Base-by-base conservation (phyloP, 1,140 invertebrate genomes). In the Nilaparvata lugens region DNA sequence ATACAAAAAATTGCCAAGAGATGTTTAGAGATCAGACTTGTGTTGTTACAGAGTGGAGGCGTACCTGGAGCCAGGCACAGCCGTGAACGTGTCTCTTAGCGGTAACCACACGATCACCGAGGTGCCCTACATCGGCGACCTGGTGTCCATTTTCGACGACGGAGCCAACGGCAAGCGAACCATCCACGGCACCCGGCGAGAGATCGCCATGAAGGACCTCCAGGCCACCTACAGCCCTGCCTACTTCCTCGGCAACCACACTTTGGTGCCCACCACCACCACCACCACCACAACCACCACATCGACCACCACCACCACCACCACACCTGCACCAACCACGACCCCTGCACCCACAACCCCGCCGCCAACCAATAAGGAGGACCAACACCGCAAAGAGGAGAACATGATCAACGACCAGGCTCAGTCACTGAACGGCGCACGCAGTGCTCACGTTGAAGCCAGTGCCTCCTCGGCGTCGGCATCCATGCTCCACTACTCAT, bases 181-280 rank as follows among this genome's bases (percentile, higher is more conserved):
- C 43, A 81, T 87, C 66, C 77, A 73, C 42, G 81, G 81, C 9
- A 79, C 75, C 61, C 75, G 80, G 43, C 74, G 77, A 11, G 87
- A 89, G 69, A 79, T 82, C 48, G 43, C 59, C 14, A 76, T 90
- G 68, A 72, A 75, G 45, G 83, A 89, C 64, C 76, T 90, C 0
- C 77, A 75, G 58, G 76, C 82, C 3, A 79, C 84, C 60, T 86
- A 84, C 59, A 82, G 86, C 25, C 82, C 84, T 14, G 78, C 87
- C 16, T 92, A 87, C 54, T 62, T 59, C 48, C 19, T 56, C 58
- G 78, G 77, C 38, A 91, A 91, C 70, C 81, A 82, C 58, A 86
- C 80, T 16, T 69, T 88, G 7, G 86, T 90, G 7, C 88, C 89
- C 14, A 89, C 86, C 1, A 90, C 87, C 0, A 82, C 83, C 2